Base-by-base conservation (phyloP, 2,113 vertebrate species). In the Menidia beryllina region DNA sequence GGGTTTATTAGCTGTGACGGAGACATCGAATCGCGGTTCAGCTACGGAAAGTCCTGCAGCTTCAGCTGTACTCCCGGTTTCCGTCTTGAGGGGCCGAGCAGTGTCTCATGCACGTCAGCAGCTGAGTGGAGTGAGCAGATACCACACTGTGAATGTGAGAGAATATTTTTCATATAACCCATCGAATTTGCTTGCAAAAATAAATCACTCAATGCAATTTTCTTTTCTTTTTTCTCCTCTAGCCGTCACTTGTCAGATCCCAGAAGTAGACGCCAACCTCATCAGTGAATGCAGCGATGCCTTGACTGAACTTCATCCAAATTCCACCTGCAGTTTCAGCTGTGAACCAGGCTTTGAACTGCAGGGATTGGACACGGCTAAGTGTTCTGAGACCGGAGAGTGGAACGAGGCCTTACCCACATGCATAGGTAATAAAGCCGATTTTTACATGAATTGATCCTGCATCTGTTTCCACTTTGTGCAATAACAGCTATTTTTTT, bases 61-160 rank as follows among this genome's bases (percentile, higher is more conserved):
- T 96, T 96, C 15, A 48, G 25, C 41, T 98, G 96, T 26, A 25
- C 50, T 9, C 48, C 81, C 0, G 93, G 94, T 3, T 94, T 92
- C 76, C 48, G 21, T 15, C 83, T 90, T 20, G 54, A 84, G 52
- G 95, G 95, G 12, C 49, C 74, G 0, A 74, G 72, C 69, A 55
- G 1, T 2, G 62, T 93, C 17, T 72, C 0, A 1, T 96, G 95
- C 72, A 84, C 86, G 0, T 88, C 92, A 48, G 75, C 70, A 0
- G 93, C 92, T 0, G 73, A 85, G 56, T 95, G 94, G 95, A 94
- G 83, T 30, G 86, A 84, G 5, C 64, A 25, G 8, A 47, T 76
- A 15, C 94, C 95, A 1, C 63, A 12, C 13, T 96, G 95, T 86
- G 84, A 92, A 92, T 94, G 95, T 95, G 78, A 7, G 82, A 15